Evolutionary conservation across 64 coral and sea anemone species (phyloP).

Genomic region (Astreopora myriophthalma): DNA sequence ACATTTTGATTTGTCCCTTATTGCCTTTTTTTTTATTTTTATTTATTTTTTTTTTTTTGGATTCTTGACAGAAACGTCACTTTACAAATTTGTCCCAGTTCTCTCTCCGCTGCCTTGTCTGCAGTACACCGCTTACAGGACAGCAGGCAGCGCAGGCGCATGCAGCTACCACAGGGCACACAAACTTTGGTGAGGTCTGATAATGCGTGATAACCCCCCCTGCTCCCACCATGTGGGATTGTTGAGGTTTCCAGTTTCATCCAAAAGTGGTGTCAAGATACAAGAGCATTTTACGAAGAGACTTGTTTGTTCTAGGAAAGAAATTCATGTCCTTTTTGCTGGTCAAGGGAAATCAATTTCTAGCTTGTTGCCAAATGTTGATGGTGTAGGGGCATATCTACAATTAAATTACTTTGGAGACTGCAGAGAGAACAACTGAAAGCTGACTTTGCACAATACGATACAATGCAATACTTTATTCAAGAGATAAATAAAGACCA

Average conservation of each 20-base stretch:
- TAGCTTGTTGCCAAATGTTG: no score
- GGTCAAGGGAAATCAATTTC: no score
- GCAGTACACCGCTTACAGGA: conserved; percentile 61
- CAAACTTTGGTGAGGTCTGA: conserved; percentile 93
- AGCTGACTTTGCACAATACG: no score
- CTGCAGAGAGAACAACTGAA: no score
- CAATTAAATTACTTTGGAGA: no score
- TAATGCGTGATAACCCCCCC: not conserved
- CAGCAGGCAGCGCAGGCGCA: conserved; percentile 74
- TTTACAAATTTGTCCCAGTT: conserved; percentile 89
- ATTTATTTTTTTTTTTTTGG: not conserved
- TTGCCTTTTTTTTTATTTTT: not conserved
- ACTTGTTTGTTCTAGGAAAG: no score
- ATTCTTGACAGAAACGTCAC: conserved; percentile 65
- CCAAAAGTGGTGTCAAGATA: not conserved
- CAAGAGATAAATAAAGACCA: no score
- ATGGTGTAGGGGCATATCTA: no score
- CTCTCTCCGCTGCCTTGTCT: conserved; percentile 86
- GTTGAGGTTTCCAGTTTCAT: not conserved
- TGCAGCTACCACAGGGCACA: conserved; percentile 80
- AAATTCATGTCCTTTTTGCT: no score
- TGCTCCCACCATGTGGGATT: no score
- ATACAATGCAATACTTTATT: no score
- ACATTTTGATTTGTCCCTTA: no score
- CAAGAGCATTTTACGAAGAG: not conserved